These are phyloP conservation scores for Cataglyphis altisquamis DNA, from an alignment of 2,888 invertebrate species.

Conservation along the genomic window DNA sequence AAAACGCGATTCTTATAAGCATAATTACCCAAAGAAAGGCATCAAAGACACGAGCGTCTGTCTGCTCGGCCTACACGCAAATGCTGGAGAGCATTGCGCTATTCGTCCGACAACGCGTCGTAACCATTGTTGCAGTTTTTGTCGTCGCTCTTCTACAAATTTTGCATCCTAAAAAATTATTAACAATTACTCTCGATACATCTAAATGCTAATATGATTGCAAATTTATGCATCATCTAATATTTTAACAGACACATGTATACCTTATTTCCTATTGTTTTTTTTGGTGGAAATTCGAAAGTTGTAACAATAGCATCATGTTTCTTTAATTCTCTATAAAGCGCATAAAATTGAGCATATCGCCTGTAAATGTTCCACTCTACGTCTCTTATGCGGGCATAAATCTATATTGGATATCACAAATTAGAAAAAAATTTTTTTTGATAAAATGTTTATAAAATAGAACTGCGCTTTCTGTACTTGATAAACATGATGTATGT, in stretches of 20 bases:
- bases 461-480: conserved; percentile 85
- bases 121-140: conserved; percentile 95
- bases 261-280: conserved; percentile 96
- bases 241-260: not conserved
- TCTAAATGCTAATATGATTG: not conserved
- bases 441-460: not conserved
- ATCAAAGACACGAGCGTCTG: conserved; percentile 92
- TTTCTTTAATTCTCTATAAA: conserved; percentile 94
- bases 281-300: conserved; percentile 98
- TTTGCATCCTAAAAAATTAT: conserved; percentile 89
- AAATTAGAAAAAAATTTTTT: not conserved
- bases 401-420: conserved; percentile 88
- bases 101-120: conserved; percentile 93
- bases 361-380: conserved; percentile 99
- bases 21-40: conserved; percentile 94
- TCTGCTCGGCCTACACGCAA: conserved; percentile 92
- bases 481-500: conserved; percentile 96
- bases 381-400: conserved; percentile 93
- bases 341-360: conserved; percentile 96
- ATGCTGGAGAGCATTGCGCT: conserved; percentile 90
- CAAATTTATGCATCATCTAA: not conserved
- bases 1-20: conserved; percentile 3
- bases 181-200: not conserved
- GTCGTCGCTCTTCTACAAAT: conserved; percentile 95
- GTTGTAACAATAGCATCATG: conserved; percentile 92